A percentile compares a stretch with the other conserved stretches of the same genome.
phyloP scores from a whole-genome alignment of 2,888 invertebrate species.

The Lissonota sp. region DNA sequence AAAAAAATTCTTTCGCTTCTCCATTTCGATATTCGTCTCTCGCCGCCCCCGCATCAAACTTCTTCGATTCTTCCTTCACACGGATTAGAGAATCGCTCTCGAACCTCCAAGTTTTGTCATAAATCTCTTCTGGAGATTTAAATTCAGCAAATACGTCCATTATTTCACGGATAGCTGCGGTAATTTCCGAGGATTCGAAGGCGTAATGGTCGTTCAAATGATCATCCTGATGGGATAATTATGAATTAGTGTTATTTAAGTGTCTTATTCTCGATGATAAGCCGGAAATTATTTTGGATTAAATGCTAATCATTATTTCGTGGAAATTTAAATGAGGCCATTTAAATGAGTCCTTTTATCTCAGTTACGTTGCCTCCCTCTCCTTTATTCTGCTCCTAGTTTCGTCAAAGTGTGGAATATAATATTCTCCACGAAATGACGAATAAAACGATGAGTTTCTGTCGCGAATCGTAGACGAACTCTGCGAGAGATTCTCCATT shows the following conservation, averaged over 20 bases:
- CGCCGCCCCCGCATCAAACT: constrained; percentile 25
- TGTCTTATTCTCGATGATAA: no score
- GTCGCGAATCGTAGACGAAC: constrained; percentile 5
- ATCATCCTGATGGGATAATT: no score
- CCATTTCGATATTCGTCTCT: background rate
- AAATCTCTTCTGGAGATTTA: constrained; percentile 28
- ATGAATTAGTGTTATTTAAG: no score
- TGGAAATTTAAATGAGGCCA: no score
- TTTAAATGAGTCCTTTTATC: no score
- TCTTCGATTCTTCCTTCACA: background rate
- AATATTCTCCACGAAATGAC: no score
- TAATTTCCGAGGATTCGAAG: background rate
- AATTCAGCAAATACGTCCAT: constrained; percentile 1
- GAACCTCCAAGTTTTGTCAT: constrained; percentile 28
- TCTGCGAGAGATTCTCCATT: background rate
- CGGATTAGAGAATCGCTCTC: constrained; percentile 16
- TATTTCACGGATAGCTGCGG: constrained; percentile 25
- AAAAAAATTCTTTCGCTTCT: background rate
- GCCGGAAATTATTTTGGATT: no score
- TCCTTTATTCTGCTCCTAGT: no score
- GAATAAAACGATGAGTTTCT: background rate
- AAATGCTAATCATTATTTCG: no score
- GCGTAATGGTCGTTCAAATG: no score
- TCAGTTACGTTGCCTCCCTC: no score
- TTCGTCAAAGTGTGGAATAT: no score